Conservation (phyloP, 2,888 invertebrate species). For the Axea sp. region DNA sequence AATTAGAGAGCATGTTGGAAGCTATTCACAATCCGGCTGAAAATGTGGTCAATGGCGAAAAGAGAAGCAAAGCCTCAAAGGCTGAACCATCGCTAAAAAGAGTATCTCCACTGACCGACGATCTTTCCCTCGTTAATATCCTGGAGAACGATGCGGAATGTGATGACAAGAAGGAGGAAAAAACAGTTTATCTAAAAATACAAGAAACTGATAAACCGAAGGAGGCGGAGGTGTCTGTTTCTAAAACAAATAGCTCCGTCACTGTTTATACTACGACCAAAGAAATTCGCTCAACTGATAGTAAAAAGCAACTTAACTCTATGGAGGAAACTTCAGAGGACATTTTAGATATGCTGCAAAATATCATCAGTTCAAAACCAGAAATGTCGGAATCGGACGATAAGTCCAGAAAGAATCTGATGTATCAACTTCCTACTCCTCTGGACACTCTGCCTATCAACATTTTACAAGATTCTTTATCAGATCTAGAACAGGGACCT, state of each 20-base stretch:
- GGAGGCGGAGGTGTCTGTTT: constrained; percentile 53
- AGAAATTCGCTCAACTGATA: constrained; percentile 28
- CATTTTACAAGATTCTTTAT: constrained; percentile 75
- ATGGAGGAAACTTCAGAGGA: constrained; percentile 84
- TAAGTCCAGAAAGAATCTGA: constrained; percentile 72
- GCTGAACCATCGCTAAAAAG: constrained; percentile 70
- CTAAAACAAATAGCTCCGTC: constrained; percentile 52
- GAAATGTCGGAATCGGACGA: constrained; percentile 74
- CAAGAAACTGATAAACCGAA: constrained; percentile 61
- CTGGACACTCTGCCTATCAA: constrained; percentile 75
- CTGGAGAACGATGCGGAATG: constrained; percentile 74
- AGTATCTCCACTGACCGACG: constrained; percentile 76
- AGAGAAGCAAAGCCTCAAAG: constrained; percentile 60
- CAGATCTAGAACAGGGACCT: constrained; percentile 70
- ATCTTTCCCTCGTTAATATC: constrained; percentile 77
- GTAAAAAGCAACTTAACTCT: constrained; percentile 50
- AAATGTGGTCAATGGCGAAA: constrained; percentile 70
- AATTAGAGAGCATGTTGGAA: constrained; percentile 79
- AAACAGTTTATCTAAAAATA: constrained; percentile 60
- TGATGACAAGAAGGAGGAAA: constrained; percentile 63
- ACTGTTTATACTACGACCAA: constrained; percentile 60
- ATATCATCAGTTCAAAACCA: constrained; percentile 80
- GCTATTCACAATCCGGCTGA: constrained; percentile 78
- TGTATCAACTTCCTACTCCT: constrained; percentile 76
- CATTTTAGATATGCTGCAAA: constrained; percentile 86